Percentiles rank a stretch among this genome's conserved stretches.
Evolutionary conservation across 2,888 invertebrate genomes (phyloP).

Genomic region (Ichneumoninae sp.): DNA sequence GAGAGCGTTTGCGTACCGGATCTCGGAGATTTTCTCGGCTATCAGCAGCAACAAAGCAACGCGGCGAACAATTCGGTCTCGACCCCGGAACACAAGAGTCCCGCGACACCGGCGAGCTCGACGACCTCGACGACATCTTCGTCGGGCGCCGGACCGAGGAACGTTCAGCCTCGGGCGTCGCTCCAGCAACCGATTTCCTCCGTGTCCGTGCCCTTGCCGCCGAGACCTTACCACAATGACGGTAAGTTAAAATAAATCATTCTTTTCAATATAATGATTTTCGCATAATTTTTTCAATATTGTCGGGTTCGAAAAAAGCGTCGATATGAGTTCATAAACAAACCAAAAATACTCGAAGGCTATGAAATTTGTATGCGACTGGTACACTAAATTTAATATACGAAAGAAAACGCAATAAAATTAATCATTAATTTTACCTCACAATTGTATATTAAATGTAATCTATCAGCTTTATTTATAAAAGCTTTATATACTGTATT

Average conservation of each 20-base stretch:
- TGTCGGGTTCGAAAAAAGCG: neutral
- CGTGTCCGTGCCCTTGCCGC: constrained; percentile 71
- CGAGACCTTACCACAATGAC: constrained; percentile 81
- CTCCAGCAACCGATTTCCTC: constrained; percentile 66
- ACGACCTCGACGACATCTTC: constrained; percentile 78
- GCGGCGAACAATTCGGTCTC: constrained; percentile 69
- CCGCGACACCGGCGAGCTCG: constrained; percentile 79
- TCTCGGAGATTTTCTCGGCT: constrained; percentile 89
- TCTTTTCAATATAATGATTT: neutral
- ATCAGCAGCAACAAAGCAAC: constrained; percentile 74
- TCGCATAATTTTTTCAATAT: neutral
- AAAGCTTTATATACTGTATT: no score
- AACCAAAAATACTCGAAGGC: neutral
- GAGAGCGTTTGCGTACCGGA: constrained; percentile 93
- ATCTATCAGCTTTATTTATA: no score
- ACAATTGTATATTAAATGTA: neutral
- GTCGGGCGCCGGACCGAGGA: constrained; percentile 67
- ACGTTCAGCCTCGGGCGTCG: constrained; percentile 63
- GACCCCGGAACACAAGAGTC: constrained; percentile 73
- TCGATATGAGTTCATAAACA: neutral
- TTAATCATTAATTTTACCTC: neutral
- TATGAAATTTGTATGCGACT: neutral
- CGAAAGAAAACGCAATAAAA: neutral
- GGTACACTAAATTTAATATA: no score
- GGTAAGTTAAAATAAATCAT: constrained; percentile 75